Conservation (phyloP, 2,113 vertebrate genomes). For the Salminus brasiliensis region DNA sequence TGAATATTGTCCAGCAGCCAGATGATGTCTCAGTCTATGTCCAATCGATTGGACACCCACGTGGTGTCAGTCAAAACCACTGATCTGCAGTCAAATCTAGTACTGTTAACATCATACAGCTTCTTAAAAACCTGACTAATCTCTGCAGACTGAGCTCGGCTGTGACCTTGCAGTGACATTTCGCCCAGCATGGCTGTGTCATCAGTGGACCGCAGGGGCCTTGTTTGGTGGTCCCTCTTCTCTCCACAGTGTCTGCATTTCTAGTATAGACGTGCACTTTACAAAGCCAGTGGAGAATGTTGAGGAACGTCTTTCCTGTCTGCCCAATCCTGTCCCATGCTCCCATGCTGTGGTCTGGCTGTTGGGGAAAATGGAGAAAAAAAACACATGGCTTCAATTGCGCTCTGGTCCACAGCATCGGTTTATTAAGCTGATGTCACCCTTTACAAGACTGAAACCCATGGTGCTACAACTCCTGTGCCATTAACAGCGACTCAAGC, state of each 20-base stretch:
- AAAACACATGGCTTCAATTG: constrained; percentile 40
- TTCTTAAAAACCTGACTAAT: too few relatives aligned
- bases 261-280: constrained; percentile 4
- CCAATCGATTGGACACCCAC: too few relatives aligned
- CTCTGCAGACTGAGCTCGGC: too few relatives aligned
- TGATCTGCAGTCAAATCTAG: too few relatives aligned
- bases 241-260: constrained; percentile 6
- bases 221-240: neutral
- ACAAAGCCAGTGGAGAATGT: constrained; percentile 9
- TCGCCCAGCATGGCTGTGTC: neutral
- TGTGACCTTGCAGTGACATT: constrained; percentile 19
- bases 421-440: constrained; percentile 63
- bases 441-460: constrained; percentile 43
- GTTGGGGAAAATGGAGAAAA: constrained; percentile 33
- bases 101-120: too few relatives aligned
- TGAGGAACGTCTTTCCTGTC: constrained; percentile 7
- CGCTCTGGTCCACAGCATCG: constrained; percentile 38
- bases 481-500: constrained; percentile 40
- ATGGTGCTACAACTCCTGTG: constrained; percentile 22
- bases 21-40: too few relatives aligned
- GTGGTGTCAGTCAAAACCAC: too few relatives aligned
- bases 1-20: too few relatives aligned
- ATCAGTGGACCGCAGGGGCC: neutral
- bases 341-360: constrained; percentile 37
- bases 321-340: constrained; percentile 11